Base-by-base conservation (phyloP, 2,113 vertebrate genomes). In the Ophthalmotilapia sp. region DNA sequence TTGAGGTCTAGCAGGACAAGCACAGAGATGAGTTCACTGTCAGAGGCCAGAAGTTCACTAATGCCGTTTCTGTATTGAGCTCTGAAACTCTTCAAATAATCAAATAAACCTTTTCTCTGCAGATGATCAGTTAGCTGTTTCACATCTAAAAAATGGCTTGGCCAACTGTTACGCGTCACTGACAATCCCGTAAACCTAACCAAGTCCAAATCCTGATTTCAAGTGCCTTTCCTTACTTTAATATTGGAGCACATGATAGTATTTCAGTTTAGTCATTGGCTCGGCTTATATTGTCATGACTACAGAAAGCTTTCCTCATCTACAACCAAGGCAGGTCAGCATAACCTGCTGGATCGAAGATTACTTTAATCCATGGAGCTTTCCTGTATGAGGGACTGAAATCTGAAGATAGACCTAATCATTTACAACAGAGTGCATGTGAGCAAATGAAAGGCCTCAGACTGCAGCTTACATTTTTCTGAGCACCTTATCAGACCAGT, bases 361-460 rank as follows among this genome's bases (percentile, higher is more conserved):
- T 81, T 73, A 79, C 33, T 84, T 70, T 91, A 84, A 89, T 90
- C 91, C 92, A 82, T 2, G 12, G 21, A 13, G 58, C 49, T 49
- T 49, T 84, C 3, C 26, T 82, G 51, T 75, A 56, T 36, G 54
- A 68, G 75, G 80, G 82, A 53, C 45, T 79, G 73, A 70, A 89
- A 85, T 91, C 62, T 33, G 73, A 83, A 86, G 79, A 88, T 60
- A 75, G 53, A 55, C 33, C 77, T 84, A 79, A 85, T 85, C 11
- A 23, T 80, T 88, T 77, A 84, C 82, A 83, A 36, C 13, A 53
- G 82, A 53, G 75, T 86, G 38, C 58, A 45, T 82, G 29, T 40
- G 70, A 58, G 56, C 21, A 81, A 77, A 81, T 83, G 86, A 85
- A 3, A 5, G 26, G 56, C 47, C 49, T 86, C 53, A 55, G 26